phyloP scores from a whole-genome alignment of 92 coral and sea anemone genomes.

The Zoanthus sociatus region DNA sequence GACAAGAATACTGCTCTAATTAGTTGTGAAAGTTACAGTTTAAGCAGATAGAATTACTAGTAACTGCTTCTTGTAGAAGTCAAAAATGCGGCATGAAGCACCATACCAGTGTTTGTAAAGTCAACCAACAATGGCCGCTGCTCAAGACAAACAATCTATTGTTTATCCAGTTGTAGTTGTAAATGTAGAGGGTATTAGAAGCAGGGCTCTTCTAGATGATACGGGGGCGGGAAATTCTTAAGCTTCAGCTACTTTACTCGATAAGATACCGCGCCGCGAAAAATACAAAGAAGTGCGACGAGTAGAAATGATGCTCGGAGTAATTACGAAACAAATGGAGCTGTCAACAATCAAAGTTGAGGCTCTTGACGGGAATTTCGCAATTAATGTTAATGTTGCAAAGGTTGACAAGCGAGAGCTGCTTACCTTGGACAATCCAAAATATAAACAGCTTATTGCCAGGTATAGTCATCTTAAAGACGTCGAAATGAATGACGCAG shows the following conservation, averaged over 20 bases:
- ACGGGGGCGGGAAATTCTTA: slow-evolving; percentile 66
- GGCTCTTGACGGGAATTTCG: slow-evolving; percentile 16
- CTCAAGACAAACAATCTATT: neutral
- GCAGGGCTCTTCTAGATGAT: slow-evolving; percentile 50
- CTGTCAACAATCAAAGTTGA: slow-evolving; percentile 36
- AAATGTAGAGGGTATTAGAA: slow-evolving; percentile 51
- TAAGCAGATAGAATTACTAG: too few relatives aligned
- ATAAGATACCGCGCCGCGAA: slow-evolving; percentile 13
- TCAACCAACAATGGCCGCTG: neutral
- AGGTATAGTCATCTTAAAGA: slow-evolving; percentile 27
- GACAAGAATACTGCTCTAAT: too few relatives aligned
- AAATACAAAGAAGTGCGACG: slow-evolving; percentile 27
- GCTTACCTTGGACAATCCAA: slow-evolving; percentile 46
- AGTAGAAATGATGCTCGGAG: slow-evolving; percentile 66
- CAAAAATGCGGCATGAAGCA: neutral
- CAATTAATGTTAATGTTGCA: slow-evolving; percentile 44
- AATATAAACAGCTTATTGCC: slow-evolving; percentile 17
- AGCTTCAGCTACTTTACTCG: slow-evolving; percentile 39
- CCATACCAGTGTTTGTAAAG: slow-evolving; percentile 17
- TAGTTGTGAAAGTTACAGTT: too few relatives aligned
- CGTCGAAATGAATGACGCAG: slow-evolving; percentile 51
- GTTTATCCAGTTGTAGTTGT: slow-evolving; percentile 56
- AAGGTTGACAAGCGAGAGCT: slow-evolving; percentile 51
- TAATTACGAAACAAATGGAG: slow-evolving; percentile 46
- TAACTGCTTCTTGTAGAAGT: slow-evolving; percentile 12